phyloP scores from a whole-genome alignment of 2,113 vertebrate species.

The Mesoclemmys tuberculata region DNA sequence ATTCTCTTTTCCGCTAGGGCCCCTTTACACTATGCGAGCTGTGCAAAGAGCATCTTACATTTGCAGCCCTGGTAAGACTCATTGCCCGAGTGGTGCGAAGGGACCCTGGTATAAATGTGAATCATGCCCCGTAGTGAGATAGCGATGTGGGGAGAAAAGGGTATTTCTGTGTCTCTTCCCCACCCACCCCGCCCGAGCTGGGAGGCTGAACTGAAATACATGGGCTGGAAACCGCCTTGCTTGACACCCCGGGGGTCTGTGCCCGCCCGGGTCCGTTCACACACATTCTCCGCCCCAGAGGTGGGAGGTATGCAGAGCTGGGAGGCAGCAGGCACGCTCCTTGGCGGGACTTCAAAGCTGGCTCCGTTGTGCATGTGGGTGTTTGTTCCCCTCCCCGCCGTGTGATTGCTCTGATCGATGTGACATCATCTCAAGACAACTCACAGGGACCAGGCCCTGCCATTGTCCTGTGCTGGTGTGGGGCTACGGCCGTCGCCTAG shows the following conservation, averaged over 20 bases:
- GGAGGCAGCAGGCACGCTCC: slow-evolving; percentile 84
- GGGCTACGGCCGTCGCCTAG: slow-evolving; percentile 91
- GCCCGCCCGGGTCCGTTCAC: neutral
- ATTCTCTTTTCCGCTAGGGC: fast-evolving
- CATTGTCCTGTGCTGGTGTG: slow-evolving; percentile 85
- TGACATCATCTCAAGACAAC: slow-evolving; percentile 82
- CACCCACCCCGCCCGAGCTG: neutral
- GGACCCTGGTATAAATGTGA: fast-evolving
- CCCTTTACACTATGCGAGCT: fast-evolving
- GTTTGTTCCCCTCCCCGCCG: slow-evolving; percentile 81
- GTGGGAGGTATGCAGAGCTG: neutral
- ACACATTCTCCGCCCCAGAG: neutral
- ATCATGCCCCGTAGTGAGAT: fast-evolving
- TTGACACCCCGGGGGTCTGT: fast-evolving
- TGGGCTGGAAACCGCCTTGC: fast-evolving
- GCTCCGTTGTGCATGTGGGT: slow-evolving; percentile 45
- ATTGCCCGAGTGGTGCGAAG: neutral
- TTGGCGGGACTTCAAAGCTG: slow-evolving; percentile 82
- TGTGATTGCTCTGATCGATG: slow-evolving; percentile 86
- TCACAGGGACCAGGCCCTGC: slow-evolving; percentile 78
- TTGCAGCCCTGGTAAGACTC: fast-evolving
- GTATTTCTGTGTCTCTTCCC: neutral
- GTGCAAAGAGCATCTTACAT: fast-evolving
- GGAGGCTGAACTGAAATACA: neutral
- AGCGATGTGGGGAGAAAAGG: fast-evolving